phyloP scores from a whole-genome alignment of 2,113 vertebrate genomes.

The Alligator sinensis region DNA sequence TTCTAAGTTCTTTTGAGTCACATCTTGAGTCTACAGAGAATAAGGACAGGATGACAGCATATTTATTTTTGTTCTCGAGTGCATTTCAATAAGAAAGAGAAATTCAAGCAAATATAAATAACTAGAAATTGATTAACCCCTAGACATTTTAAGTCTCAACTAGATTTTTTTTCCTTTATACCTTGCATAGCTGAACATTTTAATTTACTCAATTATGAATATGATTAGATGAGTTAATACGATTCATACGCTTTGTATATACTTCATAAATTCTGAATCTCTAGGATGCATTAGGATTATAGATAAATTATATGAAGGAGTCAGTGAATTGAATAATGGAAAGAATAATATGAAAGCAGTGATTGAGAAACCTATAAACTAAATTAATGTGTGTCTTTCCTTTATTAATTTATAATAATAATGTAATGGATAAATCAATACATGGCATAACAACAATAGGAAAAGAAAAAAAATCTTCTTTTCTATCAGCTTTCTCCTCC shows the following conservation, averaged over 20 bases:
- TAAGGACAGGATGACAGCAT: neutral
- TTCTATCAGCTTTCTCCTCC: constrained; percentile 10
- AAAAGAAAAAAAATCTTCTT: constrained; percentile 36
- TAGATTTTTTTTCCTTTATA: constrained; percentile 60
- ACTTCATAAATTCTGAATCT: constrained; percentile 74
- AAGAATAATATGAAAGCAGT: constrained; percentile 77
- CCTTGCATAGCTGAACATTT: constrained; percentile 47
- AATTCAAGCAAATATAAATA: constrained; percentile 70
- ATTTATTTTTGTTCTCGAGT: neutral
- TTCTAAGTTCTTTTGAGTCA: neutral
- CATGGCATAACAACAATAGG: constrained; percentile 47
- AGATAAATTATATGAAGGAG: constrained; percentile 69
- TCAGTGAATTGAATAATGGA: constrained; percentile 71
- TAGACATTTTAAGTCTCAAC: constrained; percentile 59
- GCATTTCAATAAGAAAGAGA: constrained; percentile 27
- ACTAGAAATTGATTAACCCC: constrained; percentile 70
- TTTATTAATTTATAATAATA: constrained; percentile 82
- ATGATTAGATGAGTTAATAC: constrained; percentile 72
- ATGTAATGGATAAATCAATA: constrained; percentile 71
- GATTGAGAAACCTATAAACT: constrained; percentile 77
- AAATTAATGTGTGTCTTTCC: constrained; percentile 64
- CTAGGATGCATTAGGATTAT: constrained; percentile 49
- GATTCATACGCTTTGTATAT: constrained; percentile 73
- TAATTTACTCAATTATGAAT: constrained; percentile 76
- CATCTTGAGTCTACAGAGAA: neutral